Evolutionary conservation across 2,888 invertebrate species (phyloP), one percentile per base, ranked within the genome.

Genomic region (Trichopria drosophilae): DNA sequence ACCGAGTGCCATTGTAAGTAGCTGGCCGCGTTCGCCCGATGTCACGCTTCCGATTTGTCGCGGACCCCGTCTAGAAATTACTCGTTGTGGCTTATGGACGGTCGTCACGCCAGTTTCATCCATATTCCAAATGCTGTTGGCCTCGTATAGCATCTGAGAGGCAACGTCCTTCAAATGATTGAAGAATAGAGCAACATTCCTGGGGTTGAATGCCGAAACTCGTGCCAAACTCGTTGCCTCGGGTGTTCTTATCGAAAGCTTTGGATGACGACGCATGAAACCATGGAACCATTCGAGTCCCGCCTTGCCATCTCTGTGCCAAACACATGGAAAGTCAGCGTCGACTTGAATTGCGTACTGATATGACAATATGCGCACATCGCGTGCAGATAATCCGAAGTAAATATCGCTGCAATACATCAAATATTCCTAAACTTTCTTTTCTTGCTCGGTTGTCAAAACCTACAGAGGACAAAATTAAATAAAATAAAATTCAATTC

Each of bases 1-100:
- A 24, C 72, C 71, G 43, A 59, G 52, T 5, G 65, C 62, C 20
- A 53, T 35, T 2, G 60, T 57, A 3, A 60, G 48, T n/a, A 45
- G 36, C n/a, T 49, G 28, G 7, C 55, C 55, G 22, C 54, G 36
- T 40, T 59, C 60, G 13, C 13, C 41, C 19, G 54, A 54, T 6
- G 45, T 43, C 10, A 55, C 15, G 23, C 36, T 35, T 9, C 44
- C 55, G 5, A 53, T 46, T 40, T 51, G 48, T 36, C 46, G 47
- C 22, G 37, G 26, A 7, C 43, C 51, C 55, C 51, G 62, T 15
- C 41, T 35, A n/a, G n/a, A n/a, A n/a, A n/a, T n/a, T n/a, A n/a
- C n/a, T n/a, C n/a, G n/a, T n/a, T n/a, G n/a, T n/a, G n/a, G n/a
- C n/a, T n/a, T n/a, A 18, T 61, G 59, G 12, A 46, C 28, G 15